Conservation (phyloP, 2,888 invertebrate genomes). For the Myopa testacea region DNA sequence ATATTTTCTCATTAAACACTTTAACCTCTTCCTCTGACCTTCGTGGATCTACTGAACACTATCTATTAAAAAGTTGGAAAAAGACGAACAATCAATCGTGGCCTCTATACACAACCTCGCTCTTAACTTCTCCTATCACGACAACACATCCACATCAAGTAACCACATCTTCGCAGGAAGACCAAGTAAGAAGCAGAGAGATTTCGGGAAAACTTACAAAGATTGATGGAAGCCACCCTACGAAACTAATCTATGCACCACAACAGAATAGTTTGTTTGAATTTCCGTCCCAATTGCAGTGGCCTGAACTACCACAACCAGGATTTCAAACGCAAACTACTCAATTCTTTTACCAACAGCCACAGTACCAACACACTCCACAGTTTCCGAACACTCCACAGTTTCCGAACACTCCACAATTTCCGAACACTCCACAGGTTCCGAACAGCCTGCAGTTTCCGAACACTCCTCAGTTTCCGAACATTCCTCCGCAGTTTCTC, state of each 20-base stretch:
- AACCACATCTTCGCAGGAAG: background rate
- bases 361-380: background rate
- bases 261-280: background rate
- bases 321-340: background rate
- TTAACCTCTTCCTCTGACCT: constrained; percentile 15
- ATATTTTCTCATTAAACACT: constrained; percentile 13
- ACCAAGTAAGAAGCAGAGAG: background rate
- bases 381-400: no score
- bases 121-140: background rate
- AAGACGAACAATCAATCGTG: constrained; percentile 56
- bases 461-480: background rate
- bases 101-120: constrained; percentile 51
- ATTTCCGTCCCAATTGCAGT: background rate
- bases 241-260: background rate
- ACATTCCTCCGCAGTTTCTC: constrained; percentile 19
- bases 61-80: constrained; percentile 54
- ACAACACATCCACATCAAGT: no score
- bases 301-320: background rate
- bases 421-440: constrained; percentile 4
- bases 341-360: constrained; percentile 16
- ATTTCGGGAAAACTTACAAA: background rate
- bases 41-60: background rate
- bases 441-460: no score
- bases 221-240: background rate
- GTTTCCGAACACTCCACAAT: background rate